A percentile compares a stretch with the other conserved stretches of the same genome.
phyloP scores from a whole-genome alignment of 2,113 vertebrate species.

The Oryctolagus cuniculus region mOryCun1.1 NC_091440.1:136190001-136190500 shows the following conservation, averaged over 20 bases:
- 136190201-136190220: constrained; percentile 43
- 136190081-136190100: constrained; percentile 62
- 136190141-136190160: constrained; percentile 53
- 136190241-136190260: neutral
- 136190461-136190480: too few species aligned
- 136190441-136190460: neutral
- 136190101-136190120: constrained; percentile 58
- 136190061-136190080: constrained; percentile 36
- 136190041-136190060: constrained; percentile 60
- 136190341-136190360: neutral
- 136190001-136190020: constrained; percentile 62
- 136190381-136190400: neutral
- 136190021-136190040: constrained; percentile 60
- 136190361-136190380: neutral
- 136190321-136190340: constrained; percentile 40
- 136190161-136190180: constrained; percentile 34
- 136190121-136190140: constrained; percentile 59
- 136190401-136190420: neutral
- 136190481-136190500: neutral
- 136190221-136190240: neutral
- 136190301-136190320: neutral
- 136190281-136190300: constrained; percentile 30
- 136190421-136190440: neutral
- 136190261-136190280: constrained; percentile 35
- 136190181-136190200: neutral